Base-by-base conservation (phyloP, 92 coral and sea anemone genomes). In the Phenganax subtilis region DNA sequence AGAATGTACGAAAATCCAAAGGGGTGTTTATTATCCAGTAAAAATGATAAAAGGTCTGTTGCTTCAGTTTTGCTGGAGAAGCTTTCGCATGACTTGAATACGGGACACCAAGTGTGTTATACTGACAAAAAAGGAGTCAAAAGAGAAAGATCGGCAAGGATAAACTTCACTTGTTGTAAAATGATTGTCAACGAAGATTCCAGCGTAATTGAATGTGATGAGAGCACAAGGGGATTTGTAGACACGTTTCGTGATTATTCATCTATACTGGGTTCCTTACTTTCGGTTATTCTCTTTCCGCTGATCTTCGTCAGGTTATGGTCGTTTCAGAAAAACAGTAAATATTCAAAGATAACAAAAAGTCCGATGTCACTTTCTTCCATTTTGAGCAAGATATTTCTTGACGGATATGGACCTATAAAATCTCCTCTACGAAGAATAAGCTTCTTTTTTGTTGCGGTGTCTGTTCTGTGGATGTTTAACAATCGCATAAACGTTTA, bases 291-390 rank as follows among this genome's bases (percentile, higher is more conserved):
- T 3, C 31, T 10, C 11, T 29, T 3, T 29, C 52, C 0, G 0
- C 52, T 69, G 51, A 20, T 12, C 28, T 0, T 69, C 20, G 16
- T 12, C 6, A 10, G 12, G 1, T 0, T 15, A 17, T 14, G 3
- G 3, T 37, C 47, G 0, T 69, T 54, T 51, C 9, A 51, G 74
- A 51, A 0, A 69, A 29, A 27, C 12, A 25, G 7, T 25, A 69
- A 69, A 9, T 69, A 25, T 0, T 69, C 10, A 30, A 69, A 69
- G 51, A 25, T 69, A 8, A 69, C 74, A 0, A 51, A 69, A 25
- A 69, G 74, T 69, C 74, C 74, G 0, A 25, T 69, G 74, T 69
- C 74, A 69, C 74, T 69, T 29, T 69, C 74, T 29, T 69, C 74
- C 2, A 69, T 69, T 0, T 4, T 69, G 12, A 25, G 10, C 51